Conservation (phyloP, 2,888 invertebrate species). For the Drosophila acutilabella region DNA sequence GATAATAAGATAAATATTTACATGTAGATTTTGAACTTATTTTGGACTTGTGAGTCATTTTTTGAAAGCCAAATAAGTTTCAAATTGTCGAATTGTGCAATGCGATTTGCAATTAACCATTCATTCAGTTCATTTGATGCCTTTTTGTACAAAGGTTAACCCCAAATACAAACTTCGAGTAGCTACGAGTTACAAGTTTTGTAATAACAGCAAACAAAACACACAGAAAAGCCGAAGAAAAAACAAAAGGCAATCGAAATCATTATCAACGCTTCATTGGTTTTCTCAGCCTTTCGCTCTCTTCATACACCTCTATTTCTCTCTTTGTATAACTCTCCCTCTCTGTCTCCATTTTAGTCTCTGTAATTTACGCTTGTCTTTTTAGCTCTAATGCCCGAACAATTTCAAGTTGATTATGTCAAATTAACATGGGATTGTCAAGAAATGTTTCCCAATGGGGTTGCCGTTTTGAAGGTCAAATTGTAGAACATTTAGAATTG, state of each 20-base stretch:
- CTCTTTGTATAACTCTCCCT: too few species aligned
- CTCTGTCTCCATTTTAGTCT: neutral
- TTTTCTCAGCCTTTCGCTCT: constrained; percentile 1
- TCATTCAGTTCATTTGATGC: constrained; percentile 35
- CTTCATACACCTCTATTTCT: neutral
- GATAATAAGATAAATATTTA: constrained; percentile 13
- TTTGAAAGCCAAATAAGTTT: neutral
- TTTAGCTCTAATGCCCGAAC: constrained; percentile 39
- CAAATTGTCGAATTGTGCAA: constrained; percentile 47
- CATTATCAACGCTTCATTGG: constrained; percentile 66
- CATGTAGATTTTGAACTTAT: constrained; percentile 2
- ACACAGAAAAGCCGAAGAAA: constrained; percentile 4
- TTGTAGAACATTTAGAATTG: neutral
- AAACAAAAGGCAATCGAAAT: constrained; percentile 29
- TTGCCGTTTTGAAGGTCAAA: constrained; percentile 3
- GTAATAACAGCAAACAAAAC: constrained; percentile 34
- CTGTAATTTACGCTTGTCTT: constrained; percentile 10
- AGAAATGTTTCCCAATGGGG: constrained; percentile 8
- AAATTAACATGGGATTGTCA: constrained; percentile 50
- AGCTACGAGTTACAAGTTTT: constrained; percentile 42
- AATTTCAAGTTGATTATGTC: constrained; percentile 50
- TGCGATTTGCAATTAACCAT: constrained; percentile 53
- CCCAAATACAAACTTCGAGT: constrained; percentile 27
- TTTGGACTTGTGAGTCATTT: constrained; percentile 6
- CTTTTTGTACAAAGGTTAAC: constrained; percentile 44